A percentile compares a stretch with the other conserved stretches of the same genome.
phyloP scores from a whole-genome alignment of 2,113 vertebrate species.

The Cettia cetti region DNA sequence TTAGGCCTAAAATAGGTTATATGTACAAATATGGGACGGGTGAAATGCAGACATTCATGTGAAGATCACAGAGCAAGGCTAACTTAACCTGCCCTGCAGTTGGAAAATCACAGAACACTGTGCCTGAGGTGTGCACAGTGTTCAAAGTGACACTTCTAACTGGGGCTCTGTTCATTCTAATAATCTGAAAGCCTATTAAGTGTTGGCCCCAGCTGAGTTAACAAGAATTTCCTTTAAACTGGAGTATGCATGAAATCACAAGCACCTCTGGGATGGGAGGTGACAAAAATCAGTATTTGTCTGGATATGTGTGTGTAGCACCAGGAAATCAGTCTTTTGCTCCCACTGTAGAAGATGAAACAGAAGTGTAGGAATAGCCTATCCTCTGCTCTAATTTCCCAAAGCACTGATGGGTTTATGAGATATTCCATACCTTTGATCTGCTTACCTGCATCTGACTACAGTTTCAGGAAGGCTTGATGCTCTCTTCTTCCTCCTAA shows the following conservation, averaged over 20 bases:
- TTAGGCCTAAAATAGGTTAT: neutral
- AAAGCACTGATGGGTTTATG: neutral
- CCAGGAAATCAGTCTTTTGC: neutral
- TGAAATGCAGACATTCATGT: neutral
- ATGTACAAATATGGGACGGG: neutral
- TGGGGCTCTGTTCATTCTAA: neutral
- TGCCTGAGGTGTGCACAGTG: neutral
- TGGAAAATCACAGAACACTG: neutral
- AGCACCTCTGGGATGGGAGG: neutral
- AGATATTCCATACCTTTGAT: neutral
- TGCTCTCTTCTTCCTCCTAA: neutral
- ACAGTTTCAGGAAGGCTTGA: neutral
- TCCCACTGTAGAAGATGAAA: neutral
- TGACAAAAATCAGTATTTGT: neutral
- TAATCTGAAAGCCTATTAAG: neutral
- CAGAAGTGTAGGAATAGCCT: neutral
- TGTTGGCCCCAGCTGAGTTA: neutral
- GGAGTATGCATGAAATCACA: neutral
- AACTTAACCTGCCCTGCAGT: neutral
- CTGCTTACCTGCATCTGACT: neutral
- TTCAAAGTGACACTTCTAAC: neutral
- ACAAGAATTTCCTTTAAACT: neutral
- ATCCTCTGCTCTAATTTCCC: neutral
- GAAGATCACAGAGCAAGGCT: neutral
- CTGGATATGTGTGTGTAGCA: accelerated